phyloP scores from a whole-genome alignment of 1,140 invertebrate genomes.

The Psix sp. region DNA sequence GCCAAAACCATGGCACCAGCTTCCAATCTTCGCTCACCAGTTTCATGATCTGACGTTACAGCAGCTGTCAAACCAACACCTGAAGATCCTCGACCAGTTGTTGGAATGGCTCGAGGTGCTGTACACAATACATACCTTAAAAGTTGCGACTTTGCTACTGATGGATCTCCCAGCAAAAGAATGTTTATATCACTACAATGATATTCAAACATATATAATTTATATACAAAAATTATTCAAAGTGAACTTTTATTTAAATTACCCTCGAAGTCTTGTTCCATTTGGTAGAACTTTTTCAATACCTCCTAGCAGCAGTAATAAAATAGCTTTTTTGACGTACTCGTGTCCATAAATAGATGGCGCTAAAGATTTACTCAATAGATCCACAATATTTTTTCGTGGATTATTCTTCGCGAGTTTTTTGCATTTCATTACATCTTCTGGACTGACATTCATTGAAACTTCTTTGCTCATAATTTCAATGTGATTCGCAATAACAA shows the following conservation, averaged over 20 bases:
- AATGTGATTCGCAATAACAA: conserved; percentile 96
- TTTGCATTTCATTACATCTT: conserved; percentile 95
- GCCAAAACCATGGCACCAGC: conserved; percentile 99
- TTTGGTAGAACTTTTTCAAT: conserved; percentile 97
- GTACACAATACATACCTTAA: conserved; percentile 95
- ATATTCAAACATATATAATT: conserved; percentile 2
- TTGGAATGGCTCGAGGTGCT: conserved; percentile 96
- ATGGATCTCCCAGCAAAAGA: conserved; percentile 98
- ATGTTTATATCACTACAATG: conserved; percentile 93
- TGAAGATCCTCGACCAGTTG: conserved; percentile 96
- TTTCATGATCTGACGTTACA: conserved; percentile 96
- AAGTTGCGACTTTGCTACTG: conserved; percentile 98
- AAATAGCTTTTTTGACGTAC: conserved; percentile 97
- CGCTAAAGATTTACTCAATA: conserved; percentile 94
- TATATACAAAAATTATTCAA: not conserved
- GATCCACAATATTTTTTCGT: conserved; percentile 90
- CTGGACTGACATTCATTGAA: conserved; percentile 86
- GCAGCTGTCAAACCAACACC: conserved; percentile 99
- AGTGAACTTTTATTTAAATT: conserved; percentile 11
- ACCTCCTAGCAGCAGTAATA: conserved; percentile 96
- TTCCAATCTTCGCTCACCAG: conserved; percentile 92
- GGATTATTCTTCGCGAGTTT: conserved; percentile 85
- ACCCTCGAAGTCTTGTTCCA: conserved; percentile 96
- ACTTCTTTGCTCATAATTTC: conserved; percentile 93
- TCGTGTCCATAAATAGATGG: conserved; percentile 99